Conservation (phyloP, 2,888 invertebrate species). For the Apotomis turbidana region DNA sequence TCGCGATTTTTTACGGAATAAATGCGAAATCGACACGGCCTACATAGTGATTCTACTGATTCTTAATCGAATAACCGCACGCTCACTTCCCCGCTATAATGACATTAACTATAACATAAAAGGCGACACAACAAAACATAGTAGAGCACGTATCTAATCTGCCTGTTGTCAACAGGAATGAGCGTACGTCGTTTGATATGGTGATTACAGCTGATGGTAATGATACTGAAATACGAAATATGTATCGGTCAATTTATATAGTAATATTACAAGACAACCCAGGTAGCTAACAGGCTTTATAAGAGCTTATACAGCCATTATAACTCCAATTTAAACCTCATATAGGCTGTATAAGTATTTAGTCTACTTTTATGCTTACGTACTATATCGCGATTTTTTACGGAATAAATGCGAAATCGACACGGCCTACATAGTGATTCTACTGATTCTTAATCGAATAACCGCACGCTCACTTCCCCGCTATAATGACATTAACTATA, state of each 20-base stretch:
- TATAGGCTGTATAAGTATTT: too few species aligned
- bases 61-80: constrained; percentile 24
- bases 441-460: constrained; percentile 26
- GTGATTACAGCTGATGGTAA: too few species aligned
- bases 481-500: constrained; percentile 32
- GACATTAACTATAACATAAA: constrained; percentile 37
- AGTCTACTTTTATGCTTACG: too few species aligned
- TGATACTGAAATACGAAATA: too few species aligned
- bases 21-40: constrained; percentile 13
- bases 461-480: constrained; percentile 23
- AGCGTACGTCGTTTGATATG: constrained; percentile 43
- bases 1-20: background rate
- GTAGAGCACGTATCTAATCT: constrained; percentile 63
- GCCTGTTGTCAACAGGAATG: constrained; percentile 80
- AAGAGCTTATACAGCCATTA: too few species aligned
- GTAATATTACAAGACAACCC: too few species aligned
- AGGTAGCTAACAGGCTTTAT: too few species aligned
- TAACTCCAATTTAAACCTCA: too few species aligned
- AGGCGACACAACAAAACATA: constrained; percentile 46
- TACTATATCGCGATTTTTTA: background rate
- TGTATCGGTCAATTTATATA: too few species aligned
- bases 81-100: constrained; percentile 24
- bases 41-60: background rate
- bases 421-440: background rate
- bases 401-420: constrained; percentile 4